Conservation (phyloP, 1,140 invertebrate genomes). For the Drosophila oshimai region DNA sequence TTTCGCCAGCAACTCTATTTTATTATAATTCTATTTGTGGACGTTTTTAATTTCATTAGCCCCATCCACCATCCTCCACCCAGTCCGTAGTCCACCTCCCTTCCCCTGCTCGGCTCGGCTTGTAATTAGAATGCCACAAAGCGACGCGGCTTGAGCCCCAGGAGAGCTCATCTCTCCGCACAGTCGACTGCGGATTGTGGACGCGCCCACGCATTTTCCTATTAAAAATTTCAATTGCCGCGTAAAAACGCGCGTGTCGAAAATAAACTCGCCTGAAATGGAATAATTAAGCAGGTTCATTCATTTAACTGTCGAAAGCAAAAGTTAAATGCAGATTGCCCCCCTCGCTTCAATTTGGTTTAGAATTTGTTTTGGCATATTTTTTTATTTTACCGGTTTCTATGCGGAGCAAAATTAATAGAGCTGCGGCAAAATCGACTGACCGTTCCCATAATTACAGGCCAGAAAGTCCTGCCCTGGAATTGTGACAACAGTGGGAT, state of each 20-base stretch:
- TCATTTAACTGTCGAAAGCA: conserved; percentile 65
- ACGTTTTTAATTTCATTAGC: conserved; percentile 77
- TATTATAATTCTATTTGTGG: conserved; percentile 76
- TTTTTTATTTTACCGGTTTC: conserved; percentile 7
- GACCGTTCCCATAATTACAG: conserved; percentile 30
- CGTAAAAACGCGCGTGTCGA: conserved; percentile 77
- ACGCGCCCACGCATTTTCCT: conserved; percentile 78
- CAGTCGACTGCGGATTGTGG: conserved; percentile 65
- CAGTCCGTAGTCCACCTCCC: too few species aligned
- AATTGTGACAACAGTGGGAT: conserved; percentile 30
- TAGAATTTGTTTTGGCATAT: conserved; percentile 5
- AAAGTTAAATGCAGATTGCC: conserved; percentile 63
- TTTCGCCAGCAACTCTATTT: conserved; percentile 55
- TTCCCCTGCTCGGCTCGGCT: background rate
- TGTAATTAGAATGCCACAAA: conserved; percentile 79
- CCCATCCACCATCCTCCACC: background rate
- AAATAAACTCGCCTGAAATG: conserved; percentile 75
- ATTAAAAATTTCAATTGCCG: conserved; percentile 80
- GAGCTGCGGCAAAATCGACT: conserved; percentile 34
- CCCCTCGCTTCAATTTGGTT: conserved; percentile 17
- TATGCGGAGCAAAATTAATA: conserved; percentile 48
- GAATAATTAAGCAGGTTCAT: conserved; percentile 76
- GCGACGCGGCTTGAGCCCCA: conserved; percentile 33
- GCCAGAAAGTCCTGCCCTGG: background rate
- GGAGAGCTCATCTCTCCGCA: conserved; percentile 40